phyloP scores from a whole-genome alignment of 2,797 vertebrate genomes.

The Geotrypetes seraphini region DNA sequence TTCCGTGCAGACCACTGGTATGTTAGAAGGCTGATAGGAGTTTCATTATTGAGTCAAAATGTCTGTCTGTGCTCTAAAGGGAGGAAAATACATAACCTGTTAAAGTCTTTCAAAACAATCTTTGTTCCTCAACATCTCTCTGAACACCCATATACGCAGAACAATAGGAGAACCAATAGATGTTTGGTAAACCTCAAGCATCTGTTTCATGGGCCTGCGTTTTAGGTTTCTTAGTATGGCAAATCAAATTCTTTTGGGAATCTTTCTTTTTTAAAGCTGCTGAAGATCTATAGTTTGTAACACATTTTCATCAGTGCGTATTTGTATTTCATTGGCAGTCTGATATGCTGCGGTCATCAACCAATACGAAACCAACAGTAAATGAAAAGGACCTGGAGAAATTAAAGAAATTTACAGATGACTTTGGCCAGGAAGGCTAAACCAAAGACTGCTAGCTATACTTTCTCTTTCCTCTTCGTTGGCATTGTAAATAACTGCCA shows the following conservation, averaged over 20 bases:
- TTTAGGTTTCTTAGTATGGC: too few relatives aligned
- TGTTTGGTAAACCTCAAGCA: too few relatives aligned
- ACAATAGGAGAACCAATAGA: too few relatives aligned
- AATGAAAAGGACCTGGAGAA: slow-evolving; percentile 92
- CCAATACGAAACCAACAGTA: slow-evolving; percentile 87
- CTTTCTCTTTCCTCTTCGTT: slow-evolving; percentile 25
- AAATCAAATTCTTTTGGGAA: neutral
- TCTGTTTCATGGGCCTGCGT: too few relatives aligned
- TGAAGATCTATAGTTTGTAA: neutral
- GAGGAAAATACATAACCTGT: too few relatives aligned
- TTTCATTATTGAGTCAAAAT: too few relatives aligned
- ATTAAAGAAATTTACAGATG: slow-evolving; percentile 94
- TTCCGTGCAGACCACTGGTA: too few relatives aligned
- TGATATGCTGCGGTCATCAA: slow-evolving; percentile 80
- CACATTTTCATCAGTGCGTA: neutral
- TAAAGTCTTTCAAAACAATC: too few relatives aligned
- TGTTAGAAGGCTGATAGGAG: too few relatives aligned
- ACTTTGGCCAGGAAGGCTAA: slow-evolving; percentile 97
- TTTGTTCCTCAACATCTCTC: too few relatives aligned
- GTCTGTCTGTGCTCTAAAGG: too few relatives aligned
- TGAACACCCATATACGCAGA: too few relatives aligned
- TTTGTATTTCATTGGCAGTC: slow-evolving; percentile 39
- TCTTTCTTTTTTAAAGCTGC: neutral
- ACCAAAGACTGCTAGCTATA: slow-evolving; percentile 47
- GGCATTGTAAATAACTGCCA: slow-evolving; percentile 41